Evolutionary conservation across 2,113 vertebrate species (phyloP), one percentile per base, ranked within the genome.

Genomic region (Caretta caretta): DNA sequence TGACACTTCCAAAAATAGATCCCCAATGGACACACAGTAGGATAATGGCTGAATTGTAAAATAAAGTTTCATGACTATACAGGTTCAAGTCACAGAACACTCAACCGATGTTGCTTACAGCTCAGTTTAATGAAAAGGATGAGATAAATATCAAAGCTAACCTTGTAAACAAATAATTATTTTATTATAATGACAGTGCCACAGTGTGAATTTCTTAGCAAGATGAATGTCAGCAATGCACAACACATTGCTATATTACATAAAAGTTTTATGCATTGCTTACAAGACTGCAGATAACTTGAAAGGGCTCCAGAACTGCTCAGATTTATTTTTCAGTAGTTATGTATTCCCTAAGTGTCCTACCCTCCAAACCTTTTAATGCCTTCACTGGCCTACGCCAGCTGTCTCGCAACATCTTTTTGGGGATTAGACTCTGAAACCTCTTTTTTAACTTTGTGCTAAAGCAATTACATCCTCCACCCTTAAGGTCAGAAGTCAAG

Each of bases 1-100:
- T 95, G 87, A 79, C n/a, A 87, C 65, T 56, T 96, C 95, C 87
- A 93, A 88, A 96, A 96, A 95, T 97, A 97, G 80, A 69, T 46
- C 84, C 88, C 97, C 90, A 27, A 50, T 93, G 92, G 94, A 14
- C 42, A 91, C 79, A 81, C 27, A 51, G 88, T 48, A 86, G 84
- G 69, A 90, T 83, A 85, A 88, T 91, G 91, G 94, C 75, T 95
- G 96, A 96, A 96, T 96, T 96, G 90, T 95, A 69, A 95, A 92
- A 84, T 54, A 88, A 90, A 93, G 79, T 75, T 83, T 57, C 13
- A n/a, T 81, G 83, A 54, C 91, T 95, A 88, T 76, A 31, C 94
- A 90, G 88, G 49, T 94, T 46, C 13, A 54, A 14, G 62, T 5
- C 0, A 4, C 51, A 29, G 27, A 16, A 0, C 94, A 94, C 75